Percentiles rank a stretch among this genome's conserved stretches.
These are phyloP conservation scores for Champsocephalus gunnari DNA, from an alignment of 2,797 vertebrate species.

Conservation along the genomic window DNA sequence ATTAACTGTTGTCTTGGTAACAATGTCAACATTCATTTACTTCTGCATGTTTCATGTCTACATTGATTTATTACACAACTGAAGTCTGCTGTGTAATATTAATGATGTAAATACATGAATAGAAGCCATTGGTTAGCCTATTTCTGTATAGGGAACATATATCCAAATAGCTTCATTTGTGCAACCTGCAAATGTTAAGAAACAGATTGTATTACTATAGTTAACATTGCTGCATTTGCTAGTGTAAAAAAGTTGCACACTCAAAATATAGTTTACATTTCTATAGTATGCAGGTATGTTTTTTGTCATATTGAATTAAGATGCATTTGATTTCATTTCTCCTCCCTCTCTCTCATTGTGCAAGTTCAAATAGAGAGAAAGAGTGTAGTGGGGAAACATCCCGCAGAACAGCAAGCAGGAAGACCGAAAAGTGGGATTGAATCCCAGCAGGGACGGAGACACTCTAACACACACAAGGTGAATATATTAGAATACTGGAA, in stretches of 20 bases:
- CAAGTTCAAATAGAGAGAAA: too few species aligned
- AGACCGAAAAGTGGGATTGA: background rate
- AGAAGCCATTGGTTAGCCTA: background rate
- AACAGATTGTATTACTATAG: too few species aligned
- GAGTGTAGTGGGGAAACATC: background rate
- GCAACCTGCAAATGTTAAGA: too few species aligned
- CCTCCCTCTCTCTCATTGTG: background rate
- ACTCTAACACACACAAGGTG: slow-evolving; percentile 5
- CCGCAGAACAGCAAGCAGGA: background rate
- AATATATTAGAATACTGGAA: slow-evolving; percentile 8
- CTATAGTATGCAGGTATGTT: background rate
- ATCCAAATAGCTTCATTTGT: background rate
- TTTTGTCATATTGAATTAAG: background rate
- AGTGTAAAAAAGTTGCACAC: background rate
- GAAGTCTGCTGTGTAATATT: background rate
- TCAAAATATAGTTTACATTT: background rate
- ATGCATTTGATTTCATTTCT: background rate
- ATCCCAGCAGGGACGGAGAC: slow-evolving; percentile 21
- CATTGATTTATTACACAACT: too few species aligned
- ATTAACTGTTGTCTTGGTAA: too few species aligned
- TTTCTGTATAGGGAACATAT: too few species aligned
- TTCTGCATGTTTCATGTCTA: too few species aligned
- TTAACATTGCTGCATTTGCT: too few species aligned
- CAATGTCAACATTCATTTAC: too few species aligned
- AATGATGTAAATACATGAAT: background rate